Evolutionary conservation across 2,797 vertebrate genomes (phyloP).

Genomic region (Falco peregrinus): DNA sequence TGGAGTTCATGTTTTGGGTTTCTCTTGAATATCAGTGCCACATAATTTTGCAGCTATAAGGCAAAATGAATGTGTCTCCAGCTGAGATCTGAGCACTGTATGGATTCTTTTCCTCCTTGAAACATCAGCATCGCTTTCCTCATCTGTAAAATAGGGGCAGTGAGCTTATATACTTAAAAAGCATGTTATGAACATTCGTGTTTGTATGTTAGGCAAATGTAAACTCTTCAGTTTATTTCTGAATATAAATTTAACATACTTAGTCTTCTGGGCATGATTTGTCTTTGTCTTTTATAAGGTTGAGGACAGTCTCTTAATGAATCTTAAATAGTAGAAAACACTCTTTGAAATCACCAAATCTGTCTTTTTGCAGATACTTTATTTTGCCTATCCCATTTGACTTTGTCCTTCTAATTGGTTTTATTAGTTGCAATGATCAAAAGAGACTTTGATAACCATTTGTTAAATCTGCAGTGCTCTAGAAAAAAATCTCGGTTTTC

Average conservation of each 20-base stretch:
- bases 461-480: neutral
- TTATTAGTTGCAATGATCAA: constrained; percentile 17
- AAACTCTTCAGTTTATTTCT: neutral
- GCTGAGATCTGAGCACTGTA: neutral
- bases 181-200: neutral
- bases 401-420: constrained; percentile 19
- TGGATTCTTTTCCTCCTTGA: neutral
- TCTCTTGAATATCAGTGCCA: neutral
- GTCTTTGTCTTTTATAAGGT: neutral
- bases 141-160: neutral
- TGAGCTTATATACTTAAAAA: neutral
- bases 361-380: neutral
- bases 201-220: neutral
- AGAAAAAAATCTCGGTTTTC: neutral
- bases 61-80: neutral
- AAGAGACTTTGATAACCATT: constrained; percentile 24
- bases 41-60: neutral
- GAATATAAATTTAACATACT: neutral
- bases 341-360: neutral
- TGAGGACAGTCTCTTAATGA: neutral
- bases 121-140: neutral
- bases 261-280: neutral
- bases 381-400: neutral
- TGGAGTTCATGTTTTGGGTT: neutral
- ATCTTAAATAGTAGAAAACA: neutral